Evolutionary conservation across 2,113 vertebrate genomes (phyloP).

Genomic region (Pterocles gutturalis): DNA sequence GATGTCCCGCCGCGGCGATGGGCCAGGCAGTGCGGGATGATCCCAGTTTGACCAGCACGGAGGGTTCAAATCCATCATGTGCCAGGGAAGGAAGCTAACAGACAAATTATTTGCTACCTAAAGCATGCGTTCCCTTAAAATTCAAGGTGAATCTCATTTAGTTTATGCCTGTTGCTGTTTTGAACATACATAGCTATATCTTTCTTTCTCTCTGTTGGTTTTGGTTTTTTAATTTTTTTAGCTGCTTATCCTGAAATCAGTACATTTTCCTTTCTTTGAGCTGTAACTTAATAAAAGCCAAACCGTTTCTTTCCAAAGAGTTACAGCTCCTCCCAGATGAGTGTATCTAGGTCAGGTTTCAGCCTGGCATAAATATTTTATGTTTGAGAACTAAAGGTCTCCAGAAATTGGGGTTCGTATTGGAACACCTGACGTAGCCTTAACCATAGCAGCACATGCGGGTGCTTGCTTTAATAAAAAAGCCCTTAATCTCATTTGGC

Average conservation of each 20-base stretch:
- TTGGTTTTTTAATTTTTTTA: background rate
- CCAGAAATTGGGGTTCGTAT: constrained; percentile 2
- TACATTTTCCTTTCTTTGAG: background rate
- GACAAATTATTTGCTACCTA: background rate
- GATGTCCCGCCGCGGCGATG: fast-evolving
- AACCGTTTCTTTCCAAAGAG: constrained; percentile 6
- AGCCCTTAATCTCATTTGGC: constrained; percentile 71
- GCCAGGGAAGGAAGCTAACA: background rate
- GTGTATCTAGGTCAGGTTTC: constrained; percentile 39
- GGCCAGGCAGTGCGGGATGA: background rate
- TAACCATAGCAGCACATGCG: background rate
- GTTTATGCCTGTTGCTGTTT: background rate
- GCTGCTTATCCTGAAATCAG: constrained; percentile 24
- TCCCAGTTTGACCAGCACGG: fast-evolving
- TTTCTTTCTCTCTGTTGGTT: background rate
- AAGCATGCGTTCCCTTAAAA: background rate
- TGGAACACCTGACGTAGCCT: background rate
- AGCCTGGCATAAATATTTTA: constrained; percentile 44
- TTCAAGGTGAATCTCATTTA: background rate
- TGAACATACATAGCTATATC: background rate
- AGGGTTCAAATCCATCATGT: background rate
- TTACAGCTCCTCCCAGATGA: constrained; percentile 47
- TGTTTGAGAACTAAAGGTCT: background rate
- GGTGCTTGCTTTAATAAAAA: constrained; percentile 66
- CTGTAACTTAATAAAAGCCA: constrained; percentile 47